Evolutionary conservation across 2,797 vertebrate species (phyloP).

Genomic region (Podarcis siculus): DNA sequence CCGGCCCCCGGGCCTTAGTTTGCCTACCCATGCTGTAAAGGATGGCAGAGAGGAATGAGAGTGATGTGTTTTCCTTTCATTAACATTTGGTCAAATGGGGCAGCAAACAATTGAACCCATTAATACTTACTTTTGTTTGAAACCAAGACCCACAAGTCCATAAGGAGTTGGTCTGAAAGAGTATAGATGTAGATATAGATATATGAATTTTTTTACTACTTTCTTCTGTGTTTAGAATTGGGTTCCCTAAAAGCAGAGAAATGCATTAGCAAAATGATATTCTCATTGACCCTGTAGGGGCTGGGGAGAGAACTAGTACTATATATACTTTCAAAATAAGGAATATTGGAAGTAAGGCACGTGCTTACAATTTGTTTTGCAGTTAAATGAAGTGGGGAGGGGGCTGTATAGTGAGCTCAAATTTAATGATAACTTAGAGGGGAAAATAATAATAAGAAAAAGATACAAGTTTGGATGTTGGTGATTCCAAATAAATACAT

Average conservation of each 20-base stretch:
- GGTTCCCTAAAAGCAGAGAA: not conserved
- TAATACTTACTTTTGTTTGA: not conserved
- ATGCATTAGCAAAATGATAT: not conserved
- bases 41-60: no score
- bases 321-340: not conserved
- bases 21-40: not conserved
- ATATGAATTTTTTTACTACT: not conserved
- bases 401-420: not conserved
- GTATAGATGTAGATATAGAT: no score
- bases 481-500: constrained; percentile 39
- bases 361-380: not conserved
- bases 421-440: not conserved
- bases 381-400: not conserved
- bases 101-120: not conserved
- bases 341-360: not conserved
- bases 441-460: not conserved
- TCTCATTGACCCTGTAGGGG: not conserved
- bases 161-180: not conserved
- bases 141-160: not conserved
- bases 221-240: not conserved
- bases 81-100: not conserved
- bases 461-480: constrained; percentile 27
- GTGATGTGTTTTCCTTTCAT: not conserved
- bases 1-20: no score
- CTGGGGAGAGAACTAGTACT: no score